Evolutionary conservation across 2,888 invertebrate genomes (phyloP), one percentile per base, ranked within the genome.

Genomic region (Thereva nobilitata): DNA sequence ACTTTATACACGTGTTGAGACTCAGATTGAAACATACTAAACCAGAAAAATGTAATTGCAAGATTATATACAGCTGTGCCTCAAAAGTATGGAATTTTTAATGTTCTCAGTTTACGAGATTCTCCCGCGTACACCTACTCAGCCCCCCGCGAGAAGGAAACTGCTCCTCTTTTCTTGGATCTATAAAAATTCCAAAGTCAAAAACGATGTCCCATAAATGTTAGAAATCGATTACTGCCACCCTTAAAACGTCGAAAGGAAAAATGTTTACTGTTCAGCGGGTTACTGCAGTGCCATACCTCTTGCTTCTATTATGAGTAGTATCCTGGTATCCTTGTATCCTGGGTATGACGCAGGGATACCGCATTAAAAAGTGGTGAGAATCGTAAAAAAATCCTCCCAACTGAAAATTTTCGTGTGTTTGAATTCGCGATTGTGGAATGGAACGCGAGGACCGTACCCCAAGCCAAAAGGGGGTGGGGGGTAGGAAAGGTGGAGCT

Each of bases 341-440:
- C 61, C 41, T 37, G 66, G 45, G 64, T 64, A 68, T 68, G 66
- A 68, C 68, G 68, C 67, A 67, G 55, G 61, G 69, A 52, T 69
- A 53, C 69, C 69, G 69, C 69, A 69, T 69, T 69, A 69, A 69
- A 69, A 69, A 69, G 69, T 69, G 67, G 67, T 61, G 61, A 50
- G 61, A 69, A 69, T 67, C 69, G 61, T 67, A 67, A 69, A 68
- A 68, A 35, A 69, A 67, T 65, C 65, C 64, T 44, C 57, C 64
- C 64, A 57, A 64, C 52, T 52, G 57, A 57, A 52, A 53, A 64
- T 64, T 44, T 66, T 68, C 66, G 54, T 66, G 68, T 68, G 66
- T 68, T 68, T 68, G 66, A 66, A 61, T 68, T 63, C 68, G 68
- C 68, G 68, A 68, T 49, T 55, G 53, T 59, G 57, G 47, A 55